Percentiles rank a stretch among this genome's conserved stretches.
phyloP scores from a whole-genome alignment of 2,888 invertebrate genomes.

The Resseliella maxima region DNA sequence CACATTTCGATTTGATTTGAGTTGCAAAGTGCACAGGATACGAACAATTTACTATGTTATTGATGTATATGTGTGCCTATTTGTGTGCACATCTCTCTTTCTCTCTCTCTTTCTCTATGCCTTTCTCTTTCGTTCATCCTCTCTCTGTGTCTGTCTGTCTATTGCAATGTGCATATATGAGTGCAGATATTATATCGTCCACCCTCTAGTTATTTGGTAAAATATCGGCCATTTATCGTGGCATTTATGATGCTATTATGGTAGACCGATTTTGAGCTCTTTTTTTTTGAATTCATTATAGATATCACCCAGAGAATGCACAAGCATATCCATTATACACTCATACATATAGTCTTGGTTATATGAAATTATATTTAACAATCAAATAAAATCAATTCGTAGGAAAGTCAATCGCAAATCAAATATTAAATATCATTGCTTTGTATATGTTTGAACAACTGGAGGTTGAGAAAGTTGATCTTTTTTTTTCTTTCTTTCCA shows the following conservation, averaged over 20 bases:
- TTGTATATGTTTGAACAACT: no score
- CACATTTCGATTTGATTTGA: slow-evolving; percentile 21
- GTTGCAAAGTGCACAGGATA: background rate
- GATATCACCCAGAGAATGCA: background rate
- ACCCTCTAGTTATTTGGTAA: slow-evolving; percentile 51
- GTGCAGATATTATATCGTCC: slow-evolving; percentile 12
- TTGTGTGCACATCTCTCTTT: background rate
- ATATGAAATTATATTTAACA: background rate
- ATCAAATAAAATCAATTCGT: slow-evolving; percentile 35
- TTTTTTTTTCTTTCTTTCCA: no score
- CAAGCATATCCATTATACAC: background rate
- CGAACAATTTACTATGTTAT: no score
- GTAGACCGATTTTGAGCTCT: slow-evolving; percentile 22
- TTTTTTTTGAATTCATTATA: slow-evolving; percentile 31
- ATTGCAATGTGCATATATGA: background rate
- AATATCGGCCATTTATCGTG: slow-evolving; percentile 43
- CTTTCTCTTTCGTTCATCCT: background rate
- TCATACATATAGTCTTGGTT: background rate
- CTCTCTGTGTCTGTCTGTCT: background rate
- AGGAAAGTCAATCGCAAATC: slow-evolving; percentile 15
- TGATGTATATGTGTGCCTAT: background rate
- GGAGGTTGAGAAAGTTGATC: no score
- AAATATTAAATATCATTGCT: slow-evolving; percentile 13
- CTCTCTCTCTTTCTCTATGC: background rate
- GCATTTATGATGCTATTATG: slow-evolving; percentile 43